Conservation (phyloP, 2,797 vertebrate species). For the Lepilemur ruficaudatus region DNA sequence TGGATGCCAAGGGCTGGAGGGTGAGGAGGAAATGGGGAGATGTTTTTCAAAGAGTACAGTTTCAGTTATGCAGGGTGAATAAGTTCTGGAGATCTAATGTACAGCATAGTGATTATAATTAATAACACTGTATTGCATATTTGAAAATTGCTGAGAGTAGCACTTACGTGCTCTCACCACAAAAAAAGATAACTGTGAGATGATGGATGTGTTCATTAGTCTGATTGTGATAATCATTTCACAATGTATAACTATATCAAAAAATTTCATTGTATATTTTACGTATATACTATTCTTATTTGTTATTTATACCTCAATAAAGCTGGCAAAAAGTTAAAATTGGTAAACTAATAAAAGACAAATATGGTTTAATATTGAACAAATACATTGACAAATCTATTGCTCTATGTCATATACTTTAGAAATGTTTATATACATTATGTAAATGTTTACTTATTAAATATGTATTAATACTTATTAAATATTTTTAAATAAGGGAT, state of each 20-base stretch:
- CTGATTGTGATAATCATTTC: not conserved
- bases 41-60: not conserved
- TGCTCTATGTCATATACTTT: not conserved
- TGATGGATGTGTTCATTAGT: not conserved
- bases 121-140: not conserved
- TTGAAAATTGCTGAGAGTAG: not conserved
- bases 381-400: not conserved
- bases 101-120: not conserved
- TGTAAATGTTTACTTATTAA: not conserved
- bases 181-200: not conserved
- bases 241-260: not conserved
- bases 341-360: slow-evolving; percentile 1
- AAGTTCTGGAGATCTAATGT: not conserved
- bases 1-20: not conserved
- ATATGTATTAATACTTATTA: not conserved
- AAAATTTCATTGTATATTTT: not conserved
- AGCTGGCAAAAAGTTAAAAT: not conserved
- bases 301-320: not conserved
- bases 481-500: not conserved
- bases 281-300: not conserved
- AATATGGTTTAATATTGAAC: not conserved
- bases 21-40: not conserved
- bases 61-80: not conserved
- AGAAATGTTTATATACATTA: not conserved
- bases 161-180: not conserved